phyloP scores from a whole-genome alignment of 2,797 vertebrate genomes.

The Potorous gilbertii region DNA sequence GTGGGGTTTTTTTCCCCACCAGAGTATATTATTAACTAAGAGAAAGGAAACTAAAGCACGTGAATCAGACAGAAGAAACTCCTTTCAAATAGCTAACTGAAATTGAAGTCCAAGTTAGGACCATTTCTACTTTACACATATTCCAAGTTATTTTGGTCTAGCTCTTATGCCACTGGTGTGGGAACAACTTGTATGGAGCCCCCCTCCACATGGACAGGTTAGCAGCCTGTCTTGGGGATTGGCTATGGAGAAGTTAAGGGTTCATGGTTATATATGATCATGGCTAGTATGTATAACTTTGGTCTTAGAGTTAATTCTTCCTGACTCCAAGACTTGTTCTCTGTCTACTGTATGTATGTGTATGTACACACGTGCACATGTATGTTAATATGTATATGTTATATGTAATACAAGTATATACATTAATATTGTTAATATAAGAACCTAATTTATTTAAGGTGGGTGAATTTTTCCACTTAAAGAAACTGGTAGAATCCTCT shows the following conservation, averaged over 20 bases:
- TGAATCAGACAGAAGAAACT: background rate
- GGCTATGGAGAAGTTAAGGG: background rate
- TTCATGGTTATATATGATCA: no score
- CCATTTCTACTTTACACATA: background rate
- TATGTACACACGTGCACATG: background rate
- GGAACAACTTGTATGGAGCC: background rate
- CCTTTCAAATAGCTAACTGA: background rate
- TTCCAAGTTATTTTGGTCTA: background rate
- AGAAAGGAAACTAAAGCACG: background rate
- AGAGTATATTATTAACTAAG: background rate
- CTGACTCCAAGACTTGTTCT: background rate
- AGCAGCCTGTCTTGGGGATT: background rate
- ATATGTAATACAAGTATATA: background rate
- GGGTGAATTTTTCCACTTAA: background rate
- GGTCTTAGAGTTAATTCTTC: background rate
- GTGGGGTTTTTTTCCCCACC: background rate
- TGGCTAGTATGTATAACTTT: background rate
- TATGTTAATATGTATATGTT: background rate
- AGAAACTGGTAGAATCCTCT: background rate
- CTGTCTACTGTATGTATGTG: no score
- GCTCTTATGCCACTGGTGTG: background rate
- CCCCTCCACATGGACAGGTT: background rate
- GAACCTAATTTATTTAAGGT: background rate
- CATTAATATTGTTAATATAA: no score
- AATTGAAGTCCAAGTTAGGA: background rate